These are phyloP conservation scores for Coenonympha glycerion DNA, from an alignment of 2,888 invertebrate species.

Conservation along the genomic window DNA sequence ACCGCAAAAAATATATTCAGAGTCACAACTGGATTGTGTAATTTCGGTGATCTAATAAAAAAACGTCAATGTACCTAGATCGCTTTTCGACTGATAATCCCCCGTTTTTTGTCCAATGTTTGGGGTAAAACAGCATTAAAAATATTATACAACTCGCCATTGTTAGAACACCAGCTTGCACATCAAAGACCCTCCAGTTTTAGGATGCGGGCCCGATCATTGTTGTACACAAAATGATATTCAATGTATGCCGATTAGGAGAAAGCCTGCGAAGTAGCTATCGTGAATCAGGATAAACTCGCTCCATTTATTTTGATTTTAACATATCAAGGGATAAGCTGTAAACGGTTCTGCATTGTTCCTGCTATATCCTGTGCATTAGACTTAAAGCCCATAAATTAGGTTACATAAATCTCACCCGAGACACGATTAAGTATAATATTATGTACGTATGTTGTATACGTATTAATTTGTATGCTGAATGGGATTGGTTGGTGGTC, in stretches of 20 bases:
- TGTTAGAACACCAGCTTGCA: conserved; percentile 48
- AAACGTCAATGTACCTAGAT: conserved; percentile 34
- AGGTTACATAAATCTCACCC: not conserved
- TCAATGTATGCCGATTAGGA: conserved; percentile 21
- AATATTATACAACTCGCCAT: conserved; percentile 58
- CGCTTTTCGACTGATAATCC: conserved; percentile 49
- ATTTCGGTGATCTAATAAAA: not conserved
- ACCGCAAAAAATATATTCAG: no score
- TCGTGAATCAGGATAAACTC: conserved; percentile 9
- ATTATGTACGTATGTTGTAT: no score
- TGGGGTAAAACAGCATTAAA: conserved; percentile 49
- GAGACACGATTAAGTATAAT: not conserved
- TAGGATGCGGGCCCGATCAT: conserved; percentile 59
- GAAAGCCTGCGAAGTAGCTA: conserved; percentile 7
- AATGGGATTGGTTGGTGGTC: no score
- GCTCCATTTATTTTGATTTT: not conserved
- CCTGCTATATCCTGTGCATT: not conserved
- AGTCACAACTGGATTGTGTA: no score
- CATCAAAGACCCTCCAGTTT: conserved; percentile 44
- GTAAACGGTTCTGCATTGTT: not conserved
- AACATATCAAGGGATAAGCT: not conserved
- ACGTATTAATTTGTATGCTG: not conserved
- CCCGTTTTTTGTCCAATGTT: conserved; percentile 44
- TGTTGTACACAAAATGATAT: conserved; percentile 33
- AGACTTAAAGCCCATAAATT: not conserved